These are phyloP conservation scores for Metaphire vulgaris DNA, from an alignment of 1,140 invertebrate genomes.

Conservation along the genomic window DNA sequence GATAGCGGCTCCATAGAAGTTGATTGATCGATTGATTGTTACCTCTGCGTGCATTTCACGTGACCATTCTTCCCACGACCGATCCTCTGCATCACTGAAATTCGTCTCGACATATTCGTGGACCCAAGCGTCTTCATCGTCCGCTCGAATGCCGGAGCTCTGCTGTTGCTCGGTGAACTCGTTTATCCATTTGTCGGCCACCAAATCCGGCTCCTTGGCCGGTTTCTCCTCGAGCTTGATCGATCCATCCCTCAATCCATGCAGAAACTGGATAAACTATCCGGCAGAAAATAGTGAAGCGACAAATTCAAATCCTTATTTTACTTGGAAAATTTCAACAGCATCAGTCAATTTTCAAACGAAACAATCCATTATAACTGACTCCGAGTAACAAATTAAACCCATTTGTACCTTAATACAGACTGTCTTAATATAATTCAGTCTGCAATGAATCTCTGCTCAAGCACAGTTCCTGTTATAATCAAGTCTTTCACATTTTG, in stretches of 20 bases:
- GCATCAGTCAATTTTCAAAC: no score
- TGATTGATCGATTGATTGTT: not conserved
- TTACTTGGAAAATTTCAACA: no score
- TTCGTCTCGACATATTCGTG: not conserved
- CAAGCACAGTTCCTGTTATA: no score
- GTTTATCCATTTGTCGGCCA: not conserved
- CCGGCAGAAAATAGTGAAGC: no score
- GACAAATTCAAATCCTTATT: no score
- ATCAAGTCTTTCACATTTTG: no score
- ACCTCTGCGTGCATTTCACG: not conserved
- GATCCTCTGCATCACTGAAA: not conserved
- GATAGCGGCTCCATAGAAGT: not conserved
- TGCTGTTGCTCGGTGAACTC: not conserved
- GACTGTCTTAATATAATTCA: no score
- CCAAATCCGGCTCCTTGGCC: not conserved
- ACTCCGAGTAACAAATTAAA: no score
- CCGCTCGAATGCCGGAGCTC: not conserved
- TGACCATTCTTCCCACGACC: not conserved
- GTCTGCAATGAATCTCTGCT: no score
- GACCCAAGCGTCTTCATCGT: not conserved
- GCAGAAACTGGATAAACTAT: not conserved
- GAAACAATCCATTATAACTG: no score
- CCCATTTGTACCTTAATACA: no score
- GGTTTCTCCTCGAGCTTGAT: not conserved
- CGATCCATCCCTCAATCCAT: not conserved